Evolutionary conservation across 1,140 invertebrate genomes (phyloP).

Genomic region (Eupeodes corollae): DNA sequence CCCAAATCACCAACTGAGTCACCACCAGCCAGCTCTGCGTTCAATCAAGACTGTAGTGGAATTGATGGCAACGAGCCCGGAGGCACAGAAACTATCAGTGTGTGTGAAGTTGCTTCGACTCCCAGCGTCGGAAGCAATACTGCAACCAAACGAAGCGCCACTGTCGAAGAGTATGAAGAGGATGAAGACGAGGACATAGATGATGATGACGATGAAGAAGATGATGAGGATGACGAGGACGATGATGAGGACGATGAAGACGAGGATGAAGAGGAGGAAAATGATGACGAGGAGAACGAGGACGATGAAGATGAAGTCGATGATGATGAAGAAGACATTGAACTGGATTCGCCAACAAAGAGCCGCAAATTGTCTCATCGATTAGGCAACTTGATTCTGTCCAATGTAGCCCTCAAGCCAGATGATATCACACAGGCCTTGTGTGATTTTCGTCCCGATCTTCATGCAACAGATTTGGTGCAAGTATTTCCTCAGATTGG

Average conservation of each 20-base stretch:
- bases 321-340: slow-evolving; percentile 1
- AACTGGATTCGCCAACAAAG: slow-evolving; percentile 14
- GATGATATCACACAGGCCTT: slow-evolving; percentile 20
- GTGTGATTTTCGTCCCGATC: slow-evolving; percentile 28
- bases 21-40: slow-evolving; percentile 15
- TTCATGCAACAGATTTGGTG: slow-evolving; percentile 22
- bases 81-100: too few relatives aligned
- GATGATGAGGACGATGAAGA: slow-evolving; percentile 20
- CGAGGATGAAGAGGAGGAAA: slow-evolving; percentile 20
- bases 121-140: too few relatives aligned
- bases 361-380: slow-evolving; percentile 22
- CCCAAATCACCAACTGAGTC: slow-evolving; percentile 36
- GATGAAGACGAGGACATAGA: slow-evolving; percentile 3
- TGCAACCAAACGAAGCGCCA: slow-evolving; percentile 6
- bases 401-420: slow-evolving; percentile 15
- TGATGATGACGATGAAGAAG: background rate
- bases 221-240: slow-evolving; percentile 21
- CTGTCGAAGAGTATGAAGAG: slow-evolving; percentile 17
- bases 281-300: slow-evolving; percentile 11
- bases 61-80: too few relatives aligned
- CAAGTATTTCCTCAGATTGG: slow-evolving; percentile 26
- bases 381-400: slow-evolving; percentile 27
- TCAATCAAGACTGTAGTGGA: too few relatives aligned
- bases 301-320: background rate
- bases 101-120: too few relatives aligned